Base-by-base conservation (phyloP, 2,888 invertebrate species). In the Agrenia bidenticulata region DNA sequence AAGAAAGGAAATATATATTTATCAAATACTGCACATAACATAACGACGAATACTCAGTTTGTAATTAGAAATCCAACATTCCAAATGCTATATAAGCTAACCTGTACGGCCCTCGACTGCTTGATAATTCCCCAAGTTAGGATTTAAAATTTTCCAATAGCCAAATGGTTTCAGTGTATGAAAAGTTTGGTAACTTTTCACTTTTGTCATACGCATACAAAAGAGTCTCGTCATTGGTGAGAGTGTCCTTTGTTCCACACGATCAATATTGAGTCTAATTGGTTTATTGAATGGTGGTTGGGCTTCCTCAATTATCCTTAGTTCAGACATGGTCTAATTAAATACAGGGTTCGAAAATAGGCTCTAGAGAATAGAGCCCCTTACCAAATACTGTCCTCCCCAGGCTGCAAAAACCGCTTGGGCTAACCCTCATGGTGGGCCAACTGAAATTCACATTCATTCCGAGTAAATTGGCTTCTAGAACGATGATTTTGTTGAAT, bases 141-240 rank as follows among this genome's bases (percentile, higher is more conserved):
- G 23, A 21, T 51, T 7, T 2, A 19, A 15, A 51, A 51, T 23
- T 51, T 51, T 13, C 51, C 21, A 13, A 17, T 51, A 23, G 51
- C 51, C 23, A 51, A 51, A 51, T 51, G 51, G 51, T 23, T 51
- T 21, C 21, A 23, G 51, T 23, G 4, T 5, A 51, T 51, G 51
- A 75, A 76, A 75, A 73, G 24, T 74, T 76, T 62, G 75, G 76
- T 19, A 75, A 76, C 66, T 74, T 76, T 58, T 65, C 72, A 15
- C 56, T 49, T 76, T n/a, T 73, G 72, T 13, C 76, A 76, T 54
- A 76, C 74, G 21, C 75, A 76, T 45, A 56, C 75, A 1, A 23
- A 56, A 37, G 65, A 66, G 9, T 65, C 60, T 11, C 51, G 64
- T 1, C 72, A 72, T 42, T 72, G 72, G 72, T 62, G 66, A 7